Evolutionary conservation across 2,797 vertebrate species (phyloP).

Genomic region (Brotula barbata): DNA sequence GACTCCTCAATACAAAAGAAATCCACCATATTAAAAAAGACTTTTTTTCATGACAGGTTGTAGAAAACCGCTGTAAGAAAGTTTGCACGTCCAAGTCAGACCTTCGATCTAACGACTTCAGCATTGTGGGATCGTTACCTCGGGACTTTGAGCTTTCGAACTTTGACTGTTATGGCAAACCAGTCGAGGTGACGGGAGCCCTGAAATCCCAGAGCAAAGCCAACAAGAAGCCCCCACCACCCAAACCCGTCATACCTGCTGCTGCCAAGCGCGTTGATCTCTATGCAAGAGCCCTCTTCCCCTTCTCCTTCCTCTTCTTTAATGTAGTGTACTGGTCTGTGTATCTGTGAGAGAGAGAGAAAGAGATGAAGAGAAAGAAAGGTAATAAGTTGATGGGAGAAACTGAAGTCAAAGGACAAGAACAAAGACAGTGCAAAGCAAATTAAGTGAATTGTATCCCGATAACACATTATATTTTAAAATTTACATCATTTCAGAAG

Average conservation of each 20-base stretch:
- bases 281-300: conserved; percentile 94
- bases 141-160: conserved; percentile 98
- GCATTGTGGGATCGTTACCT: conserved; percentile 96
- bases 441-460: no score
- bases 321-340: conserved; percentile 98
- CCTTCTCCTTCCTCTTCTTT: conserved; percentile 96
- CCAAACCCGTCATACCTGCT: conserved; percentile 94
- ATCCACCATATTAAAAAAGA: not conserved
- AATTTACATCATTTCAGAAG: no score
- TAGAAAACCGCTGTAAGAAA: conserved; percentile 96
- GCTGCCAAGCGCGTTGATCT: conserved; percentile 94
- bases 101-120: conserved; percentile 96
- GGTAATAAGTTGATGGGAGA: no score
- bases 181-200: conserved; percentile 90
- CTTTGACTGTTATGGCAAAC: conserved; percentile 98
- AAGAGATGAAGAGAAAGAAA: not conserved
- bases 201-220: conserved; percentile 90
- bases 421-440: no score
- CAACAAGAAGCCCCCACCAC: conserved; percentile 91
- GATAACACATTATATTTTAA: no score
- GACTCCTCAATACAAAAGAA: no score
- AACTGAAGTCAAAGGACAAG: no score
- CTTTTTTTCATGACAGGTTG: conserved; percentile 80
- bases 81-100: conserved; percentile 98
- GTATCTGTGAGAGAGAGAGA: conserved; percentile 83